These are phyloP conservation scores for Acrobasis consociella DNA, from an alignment of 2,888 invertebrate genomes.

Conservation along the genomic window DNA sequence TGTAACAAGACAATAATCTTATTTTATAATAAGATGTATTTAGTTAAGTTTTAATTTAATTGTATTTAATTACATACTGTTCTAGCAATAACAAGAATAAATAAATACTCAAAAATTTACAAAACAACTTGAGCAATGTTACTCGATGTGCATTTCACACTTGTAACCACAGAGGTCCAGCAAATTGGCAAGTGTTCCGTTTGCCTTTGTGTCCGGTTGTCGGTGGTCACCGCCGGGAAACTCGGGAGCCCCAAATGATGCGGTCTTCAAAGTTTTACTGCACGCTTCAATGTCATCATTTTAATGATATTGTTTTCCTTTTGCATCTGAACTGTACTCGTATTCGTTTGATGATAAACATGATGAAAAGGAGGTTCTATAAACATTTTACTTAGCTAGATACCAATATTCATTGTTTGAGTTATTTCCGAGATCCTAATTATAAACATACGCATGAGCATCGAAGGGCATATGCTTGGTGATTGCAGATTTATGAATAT, in stretches of 20 bases:
- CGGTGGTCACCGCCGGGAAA: conserved; percentile 12
- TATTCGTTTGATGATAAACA: background rate
- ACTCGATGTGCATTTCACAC: conserved; percentile 13
- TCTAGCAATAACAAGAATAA: no score
- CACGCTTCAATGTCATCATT: conserved; percentile 63
- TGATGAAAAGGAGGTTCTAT: no score
- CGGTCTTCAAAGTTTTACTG: conserved; percentile 52
- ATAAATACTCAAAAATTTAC: no score
- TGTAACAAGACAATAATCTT: no score
- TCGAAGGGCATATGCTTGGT: no score
- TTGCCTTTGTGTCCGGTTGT: conserved; percentile 30
- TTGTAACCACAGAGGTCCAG: conserved; percentile 6
- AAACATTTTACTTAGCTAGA: background rate
- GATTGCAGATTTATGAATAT: no score
- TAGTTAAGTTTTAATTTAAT: no score
- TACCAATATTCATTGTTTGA: no score
- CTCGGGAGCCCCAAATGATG: conserved; percentile 49
- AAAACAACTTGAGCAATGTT: background rate
- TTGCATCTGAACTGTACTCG: background rate
- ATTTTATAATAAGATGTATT: no score
- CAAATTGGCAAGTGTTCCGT: conserved; percentile 40
- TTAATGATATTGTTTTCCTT: conserved; percentile 58
- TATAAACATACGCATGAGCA: no score
- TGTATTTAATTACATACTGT: no score
- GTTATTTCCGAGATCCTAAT: no score